Evolutionary conservation across 2,113 vertebrate species (phyloP).

Genomic region (Pantherophis guttatus): DNA sequence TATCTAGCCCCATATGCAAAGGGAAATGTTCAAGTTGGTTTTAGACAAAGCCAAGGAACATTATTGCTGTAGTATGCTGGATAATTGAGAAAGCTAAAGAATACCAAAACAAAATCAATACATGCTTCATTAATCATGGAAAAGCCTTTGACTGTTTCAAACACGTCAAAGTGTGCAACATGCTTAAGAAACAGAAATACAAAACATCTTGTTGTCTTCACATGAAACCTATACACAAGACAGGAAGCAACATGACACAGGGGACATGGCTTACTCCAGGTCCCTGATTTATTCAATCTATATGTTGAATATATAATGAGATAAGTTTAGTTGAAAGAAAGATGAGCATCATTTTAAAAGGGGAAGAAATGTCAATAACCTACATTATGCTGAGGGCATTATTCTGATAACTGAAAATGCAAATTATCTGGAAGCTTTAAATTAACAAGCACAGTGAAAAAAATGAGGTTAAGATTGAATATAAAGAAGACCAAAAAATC

Average conservation of each 20-base stretch:
- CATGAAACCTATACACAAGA: background rate
- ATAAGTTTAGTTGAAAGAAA: background rate
- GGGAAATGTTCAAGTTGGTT: background rate
- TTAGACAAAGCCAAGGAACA: background rate
- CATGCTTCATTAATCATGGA: background rate
- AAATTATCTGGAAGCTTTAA: background rate
- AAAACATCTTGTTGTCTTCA: background rate
- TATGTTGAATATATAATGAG: background rate
- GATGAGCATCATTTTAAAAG: background rate
- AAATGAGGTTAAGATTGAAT: background rate
- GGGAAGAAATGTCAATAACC: background rate
- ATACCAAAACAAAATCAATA: background rate
- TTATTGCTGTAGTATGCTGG: background rate
- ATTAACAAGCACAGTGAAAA: background rate
- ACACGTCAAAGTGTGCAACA: background rate
- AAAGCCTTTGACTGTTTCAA: background rate
- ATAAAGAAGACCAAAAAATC: background rate
- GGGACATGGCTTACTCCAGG: background rate
- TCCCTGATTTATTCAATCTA: background rate
- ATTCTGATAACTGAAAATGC: background rate
- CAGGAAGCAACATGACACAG: background rate
- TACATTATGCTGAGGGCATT: background rate
- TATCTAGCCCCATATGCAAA: background rate
- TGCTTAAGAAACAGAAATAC: background rate
- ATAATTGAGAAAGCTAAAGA: background rate